Conservation (phyloP, 2,797 vertebrate species). For the Anguilla megastoma region DNA sequence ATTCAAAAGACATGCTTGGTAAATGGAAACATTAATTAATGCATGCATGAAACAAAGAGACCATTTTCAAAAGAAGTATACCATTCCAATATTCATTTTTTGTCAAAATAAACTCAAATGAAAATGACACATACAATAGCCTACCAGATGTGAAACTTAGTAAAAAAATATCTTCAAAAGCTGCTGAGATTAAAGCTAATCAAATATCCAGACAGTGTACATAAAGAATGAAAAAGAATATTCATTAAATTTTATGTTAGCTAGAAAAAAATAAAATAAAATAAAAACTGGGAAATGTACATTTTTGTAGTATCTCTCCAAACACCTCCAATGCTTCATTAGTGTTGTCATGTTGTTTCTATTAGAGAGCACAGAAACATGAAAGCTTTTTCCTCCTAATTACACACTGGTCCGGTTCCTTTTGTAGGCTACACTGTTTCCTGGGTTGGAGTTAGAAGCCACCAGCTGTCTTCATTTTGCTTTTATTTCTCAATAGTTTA, state of each 20-base stretch:
- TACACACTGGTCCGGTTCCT: neutral
- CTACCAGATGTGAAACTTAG: constrained; percentile 7
- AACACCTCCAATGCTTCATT: neutral
- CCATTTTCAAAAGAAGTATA: neutral
- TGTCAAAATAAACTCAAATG: neutral
- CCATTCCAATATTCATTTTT: neutral
- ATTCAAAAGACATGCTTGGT: neutral
- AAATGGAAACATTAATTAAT: neutral
- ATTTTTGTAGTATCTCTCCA: neutral
- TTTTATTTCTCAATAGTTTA: constrained; percentile 10
- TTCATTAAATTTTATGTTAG: constrained; percentile 45
- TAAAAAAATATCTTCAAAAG: constrained; percentile 26
- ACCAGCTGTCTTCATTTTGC: constrained; percentile 12
- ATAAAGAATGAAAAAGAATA: constrained; percentile 30
- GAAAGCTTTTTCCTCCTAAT: constrained; percentile 4
- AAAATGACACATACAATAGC: neutral
- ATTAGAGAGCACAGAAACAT: constrained; percentile 37
- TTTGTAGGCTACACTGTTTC: neutral
- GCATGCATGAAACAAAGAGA: neutral
- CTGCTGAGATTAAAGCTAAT: constrained; percentile 47
- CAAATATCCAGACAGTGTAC: constrained; percentile 37
- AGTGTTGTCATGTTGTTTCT: constrained; percentile 37
- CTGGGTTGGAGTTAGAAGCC: neutral
- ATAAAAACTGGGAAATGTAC: constrained; percentile 9
- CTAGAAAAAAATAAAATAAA: constrained; percentile 25